Evolutionary conservation across 2,113 vertebrate species (phyloP).

Genomic region (Euleptes europaea): DNA sequence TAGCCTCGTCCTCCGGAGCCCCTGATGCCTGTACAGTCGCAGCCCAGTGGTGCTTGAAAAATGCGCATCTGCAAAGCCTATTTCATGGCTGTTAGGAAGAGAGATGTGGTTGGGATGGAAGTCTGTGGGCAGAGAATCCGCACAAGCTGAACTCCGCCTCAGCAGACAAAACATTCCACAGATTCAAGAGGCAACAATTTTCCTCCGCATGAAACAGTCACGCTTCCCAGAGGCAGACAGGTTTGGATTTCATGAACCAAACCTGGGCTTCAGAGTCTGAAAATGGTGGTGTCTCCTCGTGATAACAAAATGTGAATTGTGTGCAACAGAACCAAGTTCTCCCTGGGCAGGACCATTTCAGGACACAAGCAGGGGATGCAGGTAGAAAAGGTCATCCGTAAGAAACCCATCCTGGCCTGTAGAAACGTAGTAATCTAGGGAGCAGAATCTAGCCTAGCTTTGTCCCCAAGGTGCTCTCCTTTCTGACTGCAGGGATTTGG

Average conservation of each 20-base stretch:
- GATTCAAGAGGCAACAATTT: too few relatives aligned
- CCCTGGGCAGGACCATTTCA: too few relatives aligned
- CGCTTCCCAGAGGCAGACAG: not conserved
- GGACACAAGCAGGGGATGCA: too few relatives aligned
- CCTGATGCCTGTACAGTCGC: not conserved
- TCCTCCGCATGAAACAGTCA: not conserved
- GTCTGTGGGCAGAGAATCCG: not conserved
- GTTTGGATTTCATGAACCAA: not conserved
- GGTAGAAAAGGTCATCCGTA: too few relatives aligned
- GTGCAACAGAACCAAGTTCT: not conserved
- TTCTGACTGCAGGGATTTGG: too few relatives aligned
- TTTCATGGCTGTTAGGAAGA: rapidly evolving
- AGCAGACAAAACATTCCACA: too few relatives aligned
- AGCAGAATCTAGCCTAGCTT: not conserved
- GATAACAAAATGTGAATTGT: not conserved
- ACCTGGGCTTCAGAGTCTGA: not conserved
- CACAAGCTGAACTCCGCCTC: not conserved
- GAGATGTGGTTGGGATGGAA: too few relatives aligned
- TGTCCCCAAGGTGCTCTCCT: not conserved
- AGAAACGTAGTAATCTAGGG: not conserved
- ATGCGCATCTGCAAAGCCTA: not conserved
- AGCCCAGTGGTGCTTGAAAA: not conserved
- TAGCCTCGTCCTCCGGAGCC: not conserved
- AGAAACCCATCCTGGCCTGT: not conserved
- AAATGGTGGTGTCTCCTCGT: not conserved